A percentile compares a stretch with the other conserved stretches of the same genome.
Evolutionary conservation across 2,888 invertebrate genomes (phyloP).

Genomic region (Timema podura): DNA sequence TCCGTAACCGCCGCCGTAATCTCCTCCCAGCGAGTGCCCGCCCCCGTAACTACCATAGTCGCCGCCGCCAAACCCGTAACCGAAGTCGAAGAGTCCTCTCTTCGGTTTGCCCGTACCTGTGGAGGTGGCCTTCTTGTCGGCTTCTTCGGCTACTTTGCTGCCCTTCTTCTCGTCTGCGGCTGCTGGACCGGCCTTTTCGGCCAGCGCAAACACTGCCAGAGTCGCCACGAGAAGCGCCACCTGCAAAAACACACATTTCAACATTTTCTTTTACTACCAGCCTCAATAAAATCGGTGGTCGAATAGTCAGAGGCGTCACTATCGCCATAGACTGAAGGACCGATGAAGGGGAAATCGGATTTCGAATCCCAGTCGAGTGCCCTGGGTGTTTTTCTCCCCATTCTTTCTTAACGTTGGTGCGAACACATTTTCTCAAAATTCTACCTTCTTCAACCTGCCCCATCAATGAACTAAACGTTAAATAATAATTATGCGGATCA

Average conservation of each 20-base stretch:
- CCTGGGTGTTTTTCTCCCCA: too few species aligned
- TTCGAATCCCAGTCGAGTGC: too few species aligned
- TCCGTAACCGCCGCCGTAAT: constrained; percentile 23
- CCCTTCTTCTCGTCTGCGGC: constrained; percentile 38
- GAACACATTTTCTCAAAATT: too few species aligned
- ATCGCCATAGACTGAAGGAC: too few species aligned
- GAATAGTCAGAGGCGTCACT: too few species aligned
- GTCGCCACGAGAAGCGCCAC: constrained; percentile 10
- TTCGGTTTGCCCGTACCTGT: constrained; percentile 42
- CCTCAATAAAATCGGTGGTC: too few species aligned
- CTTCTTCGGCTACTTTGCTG: constrained; percentile 32
- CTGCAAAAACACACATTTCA: neutral
- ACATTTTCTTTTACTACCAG: too few species aligned
- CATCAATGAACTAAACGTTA: too few species aligned
- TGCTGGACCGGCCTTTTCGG: constrained; percentile 42
- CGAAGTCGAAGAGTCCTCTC: constrained; percentile 46
- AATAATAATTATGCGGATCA: too few species aligned
- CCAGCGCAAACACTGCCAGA: constrained; percentile 37
- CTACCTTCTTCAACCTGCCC: too few species aligned
- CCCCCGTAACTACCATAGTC: constrained; percentile 21
- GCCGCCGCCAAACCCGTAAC: constrained; percentile 22
- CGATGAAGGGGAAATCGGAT: too few species aligned
- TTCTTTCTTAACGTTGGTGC: too few species aligned
- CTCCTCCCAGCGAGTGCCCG: constrained; percentile 36
- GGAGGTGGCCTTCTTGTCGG: constrained; percentile 39